Percentiles rank a stretch among this genome's conserved stretches.
phyloP scores from a whole-genome alignment of 2,797 vertebrate genomes.

The Myioborus melanocephalus region DNA sequence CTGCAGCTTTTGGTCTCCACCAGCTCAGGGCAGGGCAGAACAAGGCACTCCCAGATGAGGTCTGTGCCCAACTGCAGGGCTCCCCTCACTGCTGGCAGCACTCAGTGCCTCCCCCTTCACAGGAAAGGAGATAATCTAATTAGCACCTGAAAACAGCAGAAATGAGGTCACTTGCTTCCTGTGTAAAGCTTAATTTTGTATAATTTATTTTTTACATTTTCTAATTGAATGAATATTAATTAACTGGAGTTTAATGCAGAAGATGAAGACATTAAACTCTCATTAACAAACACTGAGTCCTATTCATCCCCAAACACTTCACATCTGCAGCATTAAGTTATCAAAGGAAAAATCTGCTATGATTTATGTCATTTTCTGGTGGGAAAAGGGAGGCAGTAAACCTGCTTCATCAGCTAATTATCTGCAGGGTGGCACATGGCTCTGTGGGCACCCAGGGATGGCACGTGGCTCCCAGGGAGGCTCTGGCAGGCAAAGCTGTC shows the following conservation, averaged over 20 bases:
- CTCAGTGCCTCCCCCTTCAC: background rate
- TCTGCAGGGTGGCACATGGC: background rate
- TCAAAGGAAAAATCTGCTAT: background rate
- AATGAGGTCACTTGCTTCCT: constrained; percentile 64
- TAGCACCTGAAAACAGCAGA: constrained; percentile 54
- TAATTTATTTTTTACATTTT: constrained; percentile 70
- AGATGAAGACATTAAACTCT: constrained; percentile 73
- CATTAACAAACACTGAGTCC: constrained; percentile 56
- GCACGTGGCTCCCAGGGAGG: background rate
- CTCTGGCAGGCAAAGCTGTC: background rate
- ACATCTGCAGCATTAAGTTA: constrained; percentile 47
- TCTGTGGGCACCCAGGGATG: background rate
- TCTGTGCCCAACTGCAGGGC: background rate
- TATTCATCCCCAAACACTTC: constrained; percentile 36
- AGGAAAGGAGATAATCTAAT: constrained; percentile 51
- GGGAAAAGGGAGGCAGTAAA: constrained; percentile 12
- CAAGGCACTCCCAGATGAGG: background rate
- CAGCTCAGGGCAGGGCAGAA: background rate
- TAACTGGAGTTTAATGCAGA: constrained; percentile 50
- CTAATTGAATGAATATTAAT: constrained; percentile 76
- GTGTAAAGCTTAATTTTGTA: constrained; percentile 63
- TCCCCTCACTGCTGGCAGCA: background rate
- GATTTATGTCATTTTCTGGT: background rate
- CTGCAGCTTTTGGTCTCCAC: background rate
- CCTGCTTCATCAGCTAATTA: constrained; percentile 39